Base-by-base conservation (phyloP, 2,797 vertebrate species). In the Salarias fasciatus region DNA sequence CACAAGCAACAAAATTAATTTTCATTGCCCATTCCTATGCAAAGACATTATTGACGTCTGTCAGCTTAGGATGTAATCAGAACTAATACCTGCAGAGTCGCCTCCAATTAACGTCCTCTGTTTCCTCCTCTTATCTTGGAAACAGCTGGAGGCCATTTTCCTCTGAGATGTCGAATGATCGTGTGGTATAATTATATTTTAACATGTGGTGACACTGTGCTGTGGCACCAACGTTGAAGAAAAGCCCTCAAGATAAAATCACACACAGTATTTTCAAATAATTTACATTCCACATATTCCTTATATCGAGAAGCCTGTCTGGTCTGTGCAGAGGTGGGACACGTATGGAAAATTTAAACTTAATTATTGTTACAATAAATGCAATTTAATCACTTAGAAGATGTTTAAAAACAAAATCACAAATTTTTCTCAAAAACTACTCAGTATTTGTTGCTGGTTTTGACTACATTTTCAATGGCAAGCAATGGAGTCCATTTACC, bases 101-200 rank as follows among this genome's bases (percentile, higher is more conserved):
- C 15, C 48, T 48, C 33, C 45, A 75, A 51, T 77, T 53, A 69
- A 36, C 36, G 65, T 36, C 51, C 53, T 18, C 30, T 28, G 42
- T 54, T 74, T 82, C 37, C 54, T 79, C 33, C 6, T 42, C 60
- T 65, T 47, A 56, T 71, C 49, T 13, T 47, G 28, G 59, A 62
- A 69, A 54, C 69, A 75, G 63, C 66, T 79, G 55, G 69, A 75
- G 63, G 53, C 30, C 30, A 57, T 63, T 80, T 74, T n/a, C 54
- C 51, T 71, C 12, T 6, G 36, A 75, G 53, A 38, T 40, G 54
- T 53, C 69, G 41, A 55, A 60, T 6, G 15, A 69, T 33, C 42
- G 35, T 53, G 49, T 48, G 43, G 64, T 67, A 68, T 68, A 64
- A 82, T 77, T 57, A 44, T 36, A 70, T 61, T 42, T 67, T 40